Conservation (phyloP, 2,888 invertebrate species). For the Crematogaster levior region DNA sequence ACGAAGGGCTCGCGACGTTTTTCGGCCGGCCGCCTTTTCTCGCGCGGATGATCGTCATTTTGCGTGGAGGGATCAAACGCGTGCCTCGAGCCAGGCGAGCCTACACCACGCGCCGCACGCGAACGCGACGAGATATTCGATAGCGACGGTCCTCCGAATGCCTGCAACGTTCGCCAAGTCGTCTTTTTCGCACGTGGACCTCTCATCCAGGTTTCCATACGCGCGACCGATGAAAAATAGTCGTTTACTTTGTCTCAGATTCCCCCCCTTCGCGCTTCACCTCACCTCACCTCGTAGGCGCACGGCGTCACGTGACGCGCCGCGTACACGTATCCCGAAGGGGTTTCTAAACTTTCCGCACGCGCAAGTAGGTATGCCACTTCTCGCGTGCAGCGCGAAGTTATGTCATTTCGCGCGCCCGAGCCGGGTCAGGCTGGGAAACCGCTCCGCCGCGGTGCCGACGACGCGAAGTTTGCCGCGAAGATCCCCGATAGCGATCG, state of each 20-base stretch:
- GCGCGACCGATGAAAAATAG: not conserved
- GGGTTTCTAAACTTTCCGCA: conserved; percentile 67
- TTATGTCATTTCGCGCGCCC: conserved; percentile 36
- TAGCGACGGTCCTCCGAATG: not conserved
- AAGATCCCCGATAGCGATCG: not conserved
- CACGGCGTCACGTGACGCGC: conserved; percentile 69
- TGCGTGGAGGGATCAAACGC: too few species aligned
- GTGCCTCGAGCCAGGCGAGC: not conserved
- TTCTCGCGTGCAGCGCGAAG: conserved; percentile 32
- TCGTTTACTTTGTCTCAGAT: not conserved
- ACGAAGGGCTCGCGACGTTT: conserved; percentile 58
- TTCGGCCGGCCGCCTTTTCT: not conserved
- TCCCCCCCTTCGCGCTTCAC: too few species aligned
- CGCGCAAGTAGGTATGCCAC: conserved; percentile 54
- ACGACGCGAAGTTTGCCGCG: not conserved
- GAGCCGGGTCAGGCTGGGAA: not conserved
- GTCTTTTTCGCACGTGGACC: conserved; percentile 8
- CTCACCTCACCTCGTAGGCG: conserved; percentile 27
- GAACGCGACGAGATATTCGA: not conserved
- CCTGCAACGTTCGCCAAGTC: not conserved
- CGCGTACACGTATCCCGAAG: conserved; percentile 35
- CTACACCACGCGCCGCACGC: not conserved
- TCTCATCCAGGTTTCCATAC: not conserved
- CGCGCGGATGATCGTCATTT: not conserved
- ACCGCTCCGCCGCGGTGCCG: not conserved